These are phyloP conservation scores for Rhimphoctona megacephalus DNA, from an alignment of 2,888 invertebrate species.

Conservation along the genomic window DNA sequence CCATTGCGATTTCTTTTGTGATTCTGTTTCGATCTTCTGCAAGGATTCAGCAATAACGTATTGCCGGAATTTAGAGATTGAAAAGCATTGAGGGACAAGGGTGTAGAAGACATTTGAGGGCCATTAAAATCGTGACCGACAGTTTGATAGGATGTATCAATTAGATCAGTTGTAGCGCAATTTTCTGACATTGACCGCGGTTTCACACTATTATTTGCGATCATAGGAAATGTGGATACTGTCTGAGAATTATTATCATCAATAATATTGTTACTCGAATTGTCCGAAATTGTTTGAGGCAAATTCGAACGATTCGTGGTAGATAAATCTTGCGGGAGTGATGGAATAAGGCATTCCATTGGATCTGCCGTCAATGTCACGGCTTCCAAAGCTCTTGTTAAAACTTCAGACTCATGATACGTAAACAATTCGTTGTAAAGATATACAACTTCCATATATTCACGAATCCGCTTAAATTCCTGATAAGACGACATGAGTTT, in stretches of 20 bases:
- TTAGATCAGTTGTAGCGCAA: not conserved
- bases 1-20: not conserved
- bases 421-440: constrained; percentile 64
- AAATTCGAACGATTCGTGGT: not conserved
- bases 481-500: not conserved
- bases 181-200: not conserved
- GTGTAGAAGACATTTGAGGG: not conserved
- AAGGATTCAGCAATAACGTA: constrained; percentile 5
- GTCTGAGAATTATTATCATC: not conserved
- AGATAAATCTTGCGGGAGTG: not conserved
- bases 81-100: not conserved
- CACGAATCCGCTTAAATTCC: accelerated
- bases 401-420: constrained; percentile 18
- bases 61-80: not conserved
- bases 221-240: not conserved
- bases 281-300: not conserved
- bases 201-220: not conserved
- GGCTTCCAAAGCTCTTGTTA: constrained; percentile 16
- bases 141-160: not conserved
- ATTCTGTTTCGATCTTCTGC: not conserved
- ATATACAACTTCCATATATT: constrained; percentile 57
- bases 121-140: not conserved
- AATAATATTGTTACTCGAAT: not conserved
- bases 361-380: not conserved
- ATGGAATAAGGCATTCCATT: not conserved